Base-by-base conservation (phyloP, 2,888 invertebrate species). In the Augiades crinisus region DNA sequence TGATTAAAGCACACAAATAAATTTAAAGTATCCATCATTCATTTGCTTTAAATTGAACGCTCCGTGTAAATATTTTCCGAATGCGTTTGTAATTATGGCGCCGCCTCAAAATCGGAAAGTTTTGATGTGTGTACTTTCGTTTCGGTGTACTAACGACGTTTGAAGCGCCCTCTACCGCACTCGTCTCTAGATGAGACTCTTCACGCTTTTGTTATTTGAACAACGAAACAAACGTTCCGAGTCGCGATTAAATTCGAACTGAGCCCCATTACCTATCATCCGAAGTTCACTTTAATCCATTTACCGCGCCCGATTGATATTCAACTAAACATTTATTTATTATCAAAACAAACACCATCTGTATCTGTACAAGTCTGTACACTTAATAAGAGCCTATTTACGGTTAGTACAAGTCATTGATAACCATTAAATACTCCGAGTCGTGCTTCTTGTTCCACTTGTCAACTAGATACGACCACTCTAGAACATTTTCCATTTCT, bases 41-140 rank as follows among this genome's bases (percentile, higher is more conserved):
- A 21, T 31, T 33, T 33, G 27, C 27, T 30, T 31, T 41, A 30
- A 27, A 30, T 43, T n/a, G n/a, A n/a, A 27, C 7, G 16, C 37
- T 30, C 12, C 12, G 27, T n/a, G 19, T 5, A 22, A 41, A 34
- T 40, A 40, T 41, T 36, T 70, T 74, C 76, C 78, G 78, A 82
- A 81, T 78, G 77, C 22, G 34, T 50, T 16, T 14, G 17, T 21
- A 50, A 43, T 44, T 36, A 50, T 75, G 64, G 65, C 78, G 72
- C 78, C 78, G 78, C 78, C 76, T 81, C 72, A 74, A 78, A 78
- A 79, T 81, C 69, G 70, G 69, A 75, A 84, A 84, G 77, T 84
- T 86, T 81, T 81, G 85, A 87, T 82, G 83, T 84, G 85, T 84
- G 81, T 84, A 79, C 81, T 73, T 79, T 79, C 73, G 78, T 79